Conservation (phyloP, 2,888 invertebrate genomes). For the Nipponacmea schrenckii region DNA sequence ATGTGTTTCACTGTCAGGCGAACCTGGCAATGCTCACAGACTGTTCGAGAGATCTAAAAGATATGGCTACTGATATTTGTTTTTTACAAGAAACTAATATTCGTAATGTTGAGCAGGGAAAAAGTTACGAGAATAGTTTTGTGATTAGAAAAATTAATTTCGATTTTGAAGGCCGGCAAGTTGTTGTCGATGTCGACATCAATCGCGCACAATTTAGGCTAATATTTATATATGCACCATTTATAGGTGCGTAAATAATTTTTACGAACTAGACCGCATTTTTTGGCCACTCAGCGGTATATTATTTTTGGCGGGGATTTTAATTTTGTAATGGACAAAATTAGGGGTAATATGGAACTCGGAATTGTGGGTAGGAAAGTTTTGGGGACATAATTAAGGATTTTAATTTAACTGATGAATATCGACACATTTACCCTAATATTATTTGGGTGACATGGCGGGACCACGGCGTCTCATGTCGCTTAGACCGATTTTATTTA, state of each 20-base stretch:
- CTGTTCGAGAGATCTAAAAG: too few species aligned
- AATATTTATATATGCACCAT: not conserved
- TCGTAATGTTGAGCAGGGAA: not conserved
- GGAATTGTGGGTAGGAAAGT: not conserved
- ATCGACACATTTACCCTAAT: not conserved
- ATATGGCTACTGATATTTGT: not conserved
- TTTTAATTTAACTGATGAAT: not conserved
- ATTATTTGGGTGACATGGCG: conserved; percentile 3
- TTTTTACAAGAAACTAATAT: conserved; percentile 3
- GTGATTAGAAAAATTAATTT: conserved; percentile 2
- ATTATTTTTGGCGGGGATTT: not conserved
- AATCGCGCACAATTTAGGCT: not conserved
- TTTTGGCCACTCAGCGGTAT: not conserved
- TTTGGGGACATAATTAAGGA: not conserved
- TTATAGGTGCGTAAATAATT: not conserved
- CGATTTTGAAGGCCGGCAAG: conserved; percentile 1
- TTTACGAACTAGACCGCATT: not conserved
- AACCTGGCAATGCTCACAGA: too few species aligned
- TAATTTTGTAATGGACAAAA: not conserved
- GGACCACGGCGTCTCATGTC: not conserved
- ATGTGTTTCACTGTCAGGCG: too few species aligned
- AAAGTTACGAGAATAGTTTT: conserved; percentile 1
- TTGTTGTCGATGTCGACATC: conserved; percentile 5
- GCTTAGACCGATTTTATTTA: conserved; percentile 1
- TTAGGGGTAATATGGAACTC: not conserved